These are phyloP conservation scores for Desmodus rotundus DNA, from an alignment of 2,113 vertebrate genomes.

Conservation along the genomic window DNA sequence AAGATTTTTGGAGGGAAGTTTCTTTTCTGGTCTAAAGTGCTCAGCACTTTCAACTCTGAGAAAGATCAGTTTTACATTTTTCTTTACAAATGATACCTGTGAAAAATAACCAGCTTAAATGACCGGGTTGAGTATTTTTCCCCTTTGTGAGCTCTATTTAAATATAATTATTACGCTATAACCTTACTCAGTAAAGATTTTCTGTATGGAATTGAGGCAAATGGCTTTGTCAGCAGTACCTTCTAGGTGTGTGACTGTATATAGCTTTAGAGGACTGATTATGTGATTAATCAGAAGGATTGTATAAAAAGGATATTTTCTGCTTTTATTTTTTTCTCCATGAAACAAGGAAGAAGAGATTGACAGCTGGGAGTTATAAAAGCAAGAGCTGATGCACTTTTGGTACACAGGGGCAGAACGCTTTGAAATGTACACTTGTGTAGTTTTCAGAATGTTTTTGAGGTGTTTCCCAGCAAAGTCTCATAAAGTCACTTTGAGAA, in stretches of 20 bases:
- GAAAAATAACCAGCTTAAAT: conserved; percentile 19
- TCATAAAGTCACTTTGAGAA: conserved; percentile 18
- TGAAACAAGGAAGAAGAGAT: background rate
- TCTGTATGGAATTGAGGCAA: background rate
- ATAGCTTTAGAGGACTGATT: background rate
- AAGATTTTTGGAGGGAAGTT: background rate
- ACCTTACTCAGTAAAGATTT: background rate
- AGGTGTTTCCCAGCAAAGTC: background rate
- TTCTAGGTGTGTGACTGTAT: background rate
- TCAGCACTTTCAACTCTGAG: background rate
- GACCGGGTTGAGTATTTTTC: conserved; percentile 21
- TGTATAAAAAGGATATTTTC: conserved; percentile 10
- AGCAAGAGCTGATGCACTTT: background rate
- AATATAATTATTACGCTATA: conserved; percentile 20
- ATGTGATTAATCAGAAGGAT: background rate
- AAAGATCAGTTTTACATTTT: conserved; percentile 1
- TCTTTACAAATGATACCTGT: background rate
- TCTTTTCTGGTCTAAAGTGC: background rate
- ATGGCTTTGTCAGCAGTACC: background rate
- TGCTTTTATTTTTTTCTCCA: background rate
- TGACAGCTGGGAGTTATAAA: background rate
- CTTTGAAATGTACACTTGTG: conserved; percentile 35
- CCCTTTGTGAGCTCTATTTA: background rate
- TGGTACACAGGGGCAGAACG: background rate
- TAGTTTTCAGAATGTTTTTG: conserved; percentile 42